These are phyloP conservation scores for Pelodiscus sinensis DNA, from an alignment of 2,113 vertebrate genomes.

Conservation along the genomic window DNA sequence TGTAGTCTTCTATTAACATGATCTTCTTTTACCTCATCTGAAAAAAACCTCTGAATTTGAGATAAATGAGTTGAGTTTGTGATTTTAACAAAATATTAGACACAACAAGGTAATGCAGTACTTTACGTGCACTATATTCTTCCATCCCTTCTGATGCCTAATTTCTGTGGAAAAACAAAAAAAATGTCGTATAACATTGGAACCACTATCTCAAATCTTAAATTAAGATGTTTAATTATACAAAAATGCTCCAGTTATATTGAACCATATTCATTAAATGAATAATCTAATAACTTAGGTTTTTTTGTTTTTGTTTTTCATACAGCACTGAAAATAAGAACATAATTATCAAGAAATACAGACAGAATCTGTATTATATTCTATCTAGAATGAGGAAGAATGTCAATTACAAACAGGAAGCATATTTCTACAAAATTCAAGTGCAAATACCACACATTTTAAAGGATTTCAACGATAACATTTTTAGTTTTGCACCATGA, in stretches of 20 bases:
- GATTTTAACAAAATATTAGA: background rate
- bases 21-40: background rate
- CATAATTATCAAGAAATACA: background rate
- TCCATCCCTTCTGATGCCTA: background rate
- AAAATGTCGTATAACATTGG: background rate
- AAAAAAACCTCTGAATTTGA: background rate
- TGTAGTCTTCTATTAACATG: background rate
- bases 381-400: background rate
- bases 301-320: background rate
- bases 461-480: background rate
- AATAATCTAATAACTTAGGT: background rate
- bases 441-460: background rate
- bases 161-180: background rate
- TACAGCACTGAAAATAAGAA: conserved; percentile 44
- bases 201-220: background rate
- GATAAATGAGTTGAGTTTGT: background rate
- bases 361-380: background rate
- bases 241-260: background rate
- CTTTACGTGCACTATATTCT: background rate
- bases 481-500: background rate
- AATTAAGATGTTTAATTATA: background rate
- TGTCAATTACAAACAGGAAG: background rate
- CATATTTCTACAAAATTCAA: background rate
- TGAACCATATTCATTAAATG: conserved; percentile 11
- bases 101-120: background rate